phyloP scores from a whole-genome alignment of 2,888 invertebrate genomes.

The Pollenia amentaria region DNA sequence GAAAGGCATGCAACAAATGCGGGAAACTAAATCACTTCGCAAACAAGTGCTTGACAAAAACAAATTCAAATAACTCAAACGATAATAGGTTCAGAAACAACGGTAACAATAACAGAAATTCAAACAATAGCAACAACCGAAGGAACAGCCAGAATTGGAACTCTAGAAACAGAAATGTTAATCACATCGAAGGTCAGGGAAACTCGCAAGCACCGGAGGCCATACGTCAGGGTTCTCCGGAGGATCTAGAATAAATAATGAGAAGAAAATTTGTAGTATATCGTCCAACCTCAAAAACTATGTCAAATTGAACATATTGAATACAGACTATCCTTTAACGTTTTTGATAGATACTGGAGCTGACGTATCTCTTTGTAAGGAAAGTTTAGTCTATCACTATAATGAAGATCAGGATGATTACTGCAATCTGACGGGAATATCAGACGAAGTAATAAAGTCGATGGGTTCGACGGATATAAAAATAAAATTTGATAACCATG shows the following conservation, averaged over 20 bases:
- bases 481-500: slow-evolving; percentile 6
- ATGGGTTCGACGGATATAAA: slow-evolving; percentile 22
- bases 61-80: background rate
- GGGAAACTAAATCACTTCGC: background rate
- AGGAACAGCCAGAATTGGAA: too few species aligned
- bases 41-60: background rate
- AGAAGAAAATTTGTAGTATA: slow-evolving; percentile 15
- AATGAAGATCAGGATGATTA: slow-evolving; percentile 31
- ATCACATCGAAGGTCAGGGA: slow-evolving; percentile 6
- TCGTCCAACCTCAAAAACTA: slow-evolving; percentile 15
- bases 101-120: background rate
- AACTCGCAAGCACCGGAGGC: slow-evolving; percentile 5
- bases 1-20: background rate
- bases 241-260: background rate
- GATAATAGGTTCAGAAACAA: background rate
- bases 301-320: slow-evolving; percentile 21
- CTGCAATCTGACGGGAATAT: slow-evolving; percentile 33
- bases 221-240: slow-evolving; percentile 13
- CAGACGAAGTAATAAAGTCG: slow-evolving; percentile 34
- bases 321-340: background rate
- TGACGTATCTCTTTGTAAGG: slow-evolving; percentile 53
- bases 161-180: slow-evolving; percentile 3
- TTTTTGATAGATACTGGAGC: slow-evolving; percentile 38
- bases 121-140: background rate
- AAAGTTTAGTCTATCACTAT: slow-evolving; percentile 3